These are phyloP conservation scores for Drosophila micromelanica DNA, from an alignment of 1,140 invertebrate species.

Conservation along the genomic window DNA sequence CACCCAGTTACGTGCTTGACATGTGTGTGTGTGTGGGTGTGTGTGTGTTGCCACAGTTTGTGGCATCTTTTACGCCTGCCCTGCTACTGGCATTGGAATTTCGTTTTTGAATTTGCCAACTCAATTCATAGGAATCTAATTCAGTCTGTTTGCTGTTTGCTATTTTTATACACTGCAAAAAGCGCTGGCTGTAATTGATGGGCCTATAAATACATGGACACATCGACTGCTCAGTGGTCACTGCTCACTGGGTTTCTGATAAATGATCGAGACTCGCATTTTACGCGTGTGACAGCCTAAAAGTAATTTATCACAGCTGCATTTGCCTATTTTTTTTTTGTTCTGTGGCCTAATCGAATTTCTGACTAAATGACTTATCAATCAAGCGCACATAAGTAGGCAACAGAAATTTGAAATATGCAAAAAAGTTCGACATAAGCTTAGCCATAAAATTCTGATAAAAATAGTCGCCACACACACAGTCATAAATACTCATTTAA, in stretches of 20 bases:
- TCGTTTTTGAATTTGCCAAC: constrained; percentile 48
- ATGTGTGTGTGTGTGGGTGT: constrained; percentile 6
- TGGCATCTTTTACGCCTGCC: constrained; percentile 20
- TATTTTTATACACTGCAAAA: constrained; percentile 27
- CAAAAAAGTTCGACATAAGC: constrained; percentile 39
- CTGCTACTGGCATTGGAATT: constrained; percentile 18
- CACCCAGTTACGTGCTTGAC: constrained; percentile 50
- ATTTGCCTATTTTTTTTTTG: constrained; percentile 10
- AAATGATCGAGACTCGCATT: constrained; percentile 53
- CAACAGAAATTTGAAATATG: constrained; percentile 34
- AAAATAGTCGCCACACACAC: constrained; percentile 49
- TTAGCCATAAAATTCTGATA: constrained; percentile 70
- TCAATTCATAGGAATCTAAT: constrained; percentile 60
- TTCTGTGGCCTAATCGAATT: constrained; percentile 25
- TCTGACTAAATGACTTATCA: constrained; percentile 56
- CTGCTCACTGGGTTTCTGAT: constrained; percentile 47
- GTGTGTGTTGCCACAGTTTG: constrained; percentile 15
- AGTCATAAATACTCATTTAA: constrained; percentile 67
- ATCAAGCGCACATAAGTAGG: constrained; percentile 57
- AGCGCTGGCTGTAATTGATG: constrained; percentile 52
- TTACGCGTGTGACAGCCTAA: constrained; percentile 65
- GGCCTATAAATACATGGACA: constrained; percentile 57
- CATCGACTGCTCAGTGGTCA: constrained; percentile 32
- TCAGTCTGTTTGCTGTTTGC: constrained; percentile 27
- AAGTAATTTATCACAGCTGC: constrained; percentile 70